A percentile compares a stretch with the other conserved stretches of the same genome.
phyloP scores from a whole-genome alignment of 2,888 invertebrate species.

The Stegana nigrithorax region DNA sequence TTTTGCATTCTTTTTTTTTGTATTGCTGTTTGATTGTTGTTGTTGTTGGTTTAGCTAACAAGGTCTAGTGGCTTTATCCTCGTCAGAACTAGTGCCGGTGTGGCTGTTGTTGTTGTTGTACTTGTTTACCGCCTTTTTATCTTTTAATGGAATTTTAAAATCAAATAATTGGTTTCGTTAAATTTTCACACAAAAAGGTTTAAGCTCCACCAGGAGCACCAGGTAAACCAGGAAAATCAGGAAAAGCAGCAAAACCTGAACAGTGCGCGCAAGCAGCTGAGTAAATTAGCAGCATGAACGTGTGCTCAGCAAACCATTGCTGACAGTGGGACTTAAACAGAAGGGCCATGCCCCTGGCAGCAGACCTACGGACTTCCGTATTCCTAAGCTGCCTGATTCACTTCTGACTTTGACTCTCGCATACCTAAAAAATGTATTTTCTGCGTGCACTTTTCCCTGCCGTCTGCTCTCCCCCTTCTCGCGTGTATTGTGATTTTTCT shows the following conservation, averaged over 20 bases:
- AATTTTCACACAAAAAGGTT: conserved; percentile 7
- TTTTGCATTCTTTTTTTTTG: too few relatives aligned
- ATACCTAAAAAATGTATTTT: conserved; percentile 13
- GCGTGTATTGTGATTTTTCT: too few relatives aligned
- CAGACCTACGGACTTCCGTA: too few relatives aligned
- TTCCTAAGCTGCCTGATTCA: too few relatives aligned
- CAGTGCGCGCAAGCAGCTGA: background rate
- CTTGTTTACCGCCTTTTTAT: conserved; percentile 42
- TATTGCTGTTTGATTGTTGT: background rate
- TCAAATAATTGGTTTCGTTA: conserved; percentile 56
- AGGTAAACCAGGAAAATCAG: conserved; percentile 27
- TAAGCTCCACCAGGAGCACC: background rate
- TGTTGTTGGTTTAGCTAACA: too few relatives aligned
- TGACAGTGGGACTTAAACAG: too few relatives aligned
- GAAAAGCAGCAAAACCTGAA: background rate
- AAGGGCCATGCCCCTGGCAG: conserved; percentile 20
- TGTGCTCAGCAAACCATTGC: too few relatives aligned
- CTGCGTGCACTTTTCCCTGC: conserved; percentile 1
- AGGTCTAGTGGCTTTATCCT: background rate
- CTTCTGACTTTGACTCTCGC: too few relatives aligned
- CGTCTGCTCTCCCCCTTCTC: too few relatives aligned
- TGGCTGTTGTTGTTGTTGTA: conserved; percentile 5
- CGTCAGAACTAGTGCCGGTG: background rate
- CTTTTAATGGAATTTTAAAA: conserved; percentile 60
- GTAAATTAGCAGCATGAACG: conserved; percentile 12